A percentile compares a stretch with the other conserved stretches of the same genome.
Conservation (phyloP, 1,140 invertebrate species). For the Drosophila ogumai region DNA sequence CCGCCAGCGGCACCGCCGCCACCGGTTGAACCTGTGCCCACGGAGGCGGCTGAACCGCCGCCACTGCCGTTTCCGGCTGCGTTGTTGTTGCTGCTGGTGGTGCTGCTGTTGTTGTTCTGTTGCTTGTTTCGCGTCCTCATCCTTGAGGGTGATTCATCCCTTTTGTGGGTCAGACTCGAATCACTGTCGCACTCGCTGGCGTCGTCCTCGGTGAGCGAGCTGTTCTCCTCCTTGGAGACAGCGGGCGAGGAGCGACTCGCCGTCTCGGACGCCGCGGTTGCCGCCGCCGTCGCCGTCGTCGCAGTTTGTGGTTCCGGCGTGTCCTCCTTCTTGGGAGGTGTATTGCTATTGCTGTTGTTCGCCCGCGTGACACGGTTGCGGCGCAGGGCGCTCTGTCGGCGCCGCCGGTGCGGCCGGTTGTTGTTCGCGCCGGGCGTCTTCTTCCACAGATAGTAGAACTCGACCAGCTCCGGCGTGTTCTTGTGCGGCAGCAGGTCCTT, state of each 20-base stretch:
- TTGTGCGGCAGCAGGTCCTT: slow-evolving; percentile 98
- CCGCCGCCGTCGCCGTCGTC: slow-evolving; percentile 82
- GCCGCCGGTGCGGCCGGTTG: slow-evolving; percentile 95
- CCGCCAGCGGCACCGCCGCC: slow-evolving; percentile 47
- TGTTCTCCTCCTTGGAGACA: slow-evolving; percentile 89
- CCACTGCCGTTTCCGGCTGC: slow-evolving; percentile 50
- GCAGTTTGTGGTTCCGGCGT: slow-evolving; percentile 85
- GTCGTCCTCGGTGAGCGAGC: slow-evolving; percentile 97
- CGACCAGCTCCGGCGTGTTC: slow-evolving; percentile 98
- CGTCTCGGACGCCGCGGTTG: slow-evolving; percentile 81
- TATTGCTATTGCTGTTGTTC: slow-evolving; percentile 78
- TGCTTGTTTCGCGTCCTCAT: slow-evolving; percentile 95
- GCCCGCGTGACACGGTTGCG: slow-evolving; percentile 93
- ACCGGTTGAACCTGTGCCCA: slow-evolving; percentile 41
- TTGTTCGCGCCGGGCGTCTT: slow-evolving; percentile 99
- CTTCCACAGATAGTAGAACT: slow-evolving; percentile 99
- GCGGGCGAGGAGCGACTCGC: slow-evolving; percentile 87
- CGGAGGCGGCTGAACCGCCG: slow-evolving; percentile 29
- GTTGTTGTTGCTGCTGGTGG: slow-evolving; percentile 55
- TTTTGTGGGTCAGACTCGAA: slow-evolving; percentile 90
- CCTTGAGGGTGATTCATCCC: slow-evolving; percentile 92
- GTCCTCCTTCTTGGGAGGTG: slow-evolving; percentile 85
- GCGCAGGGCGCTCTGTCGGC: slow-evolving; percentile 94
- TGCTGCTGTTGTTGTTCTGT: slow-evolving; percentile 70
- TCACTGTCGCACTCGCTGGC: slow-evolving; percentile 96